These are phyloP conservation scores for Eupithecia pulchellata DNA, from an alignment of 2,888 invertebrate genomes.

Conservation along the genomic window DNA sequence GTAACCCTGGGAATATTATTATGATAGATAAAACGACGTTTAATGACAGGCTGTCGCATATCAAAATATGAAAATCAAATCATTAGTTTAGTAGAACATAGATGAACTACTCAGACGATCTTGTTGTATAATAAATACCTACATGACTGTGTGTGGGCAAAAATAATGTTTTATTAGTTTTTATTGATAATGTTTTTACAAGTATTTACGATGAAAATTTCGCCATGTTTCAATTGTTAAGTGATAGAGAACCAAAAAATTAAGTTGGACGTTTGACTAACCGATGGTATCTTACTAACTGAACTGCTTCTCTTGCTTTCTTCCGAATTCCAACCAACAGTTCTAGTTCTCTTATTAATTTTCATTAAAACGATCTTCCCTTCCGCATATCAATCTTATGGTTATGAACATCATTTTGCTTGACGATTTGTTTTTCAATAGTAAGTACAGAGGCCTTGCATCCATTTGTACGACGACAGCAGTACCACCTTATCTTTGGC, in stretches of 20 bases:
- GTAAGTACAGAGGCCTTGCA: conserved; percentile 51
- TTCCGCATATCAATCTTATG: neutral
- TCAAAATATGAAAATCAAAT: neutral
- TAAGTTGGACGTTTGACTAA: neutral
- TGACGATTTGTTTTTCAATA: conserved; percentile 49
- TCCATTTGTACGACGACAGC: conserved; percentile 20
- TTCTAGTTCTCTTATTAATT: no score
- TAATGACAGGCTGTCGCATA: neutral
- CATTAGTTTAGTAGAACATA: neutral
- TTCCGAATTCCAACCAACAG: no score
- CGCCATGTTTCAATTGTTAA: neutral
- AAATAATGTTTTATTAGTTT: neutral
- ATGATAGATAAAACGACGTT: neutral
- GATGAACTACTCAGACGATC: neutral
- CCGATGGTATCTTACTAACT: neutral
- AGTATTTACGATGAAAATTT: neutral
- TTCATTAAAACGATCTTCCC: no score
- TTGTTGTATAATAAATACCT: neutral
- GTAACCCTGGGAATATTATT: neutral
- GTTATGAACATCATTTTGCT: conserved; percentile 43
- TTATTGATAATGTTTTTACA: neutral
- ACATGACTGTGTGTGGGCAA: neutral
- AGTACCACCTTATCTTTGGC: conserved; percentile 48
- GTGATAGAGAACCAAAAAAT: neutral
- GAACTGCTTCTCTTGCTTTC: neutral